phyloP scores from a whole-genome alignment of 2,113 vertebrate genomes.

The Phasianus colchicus region DNA sequence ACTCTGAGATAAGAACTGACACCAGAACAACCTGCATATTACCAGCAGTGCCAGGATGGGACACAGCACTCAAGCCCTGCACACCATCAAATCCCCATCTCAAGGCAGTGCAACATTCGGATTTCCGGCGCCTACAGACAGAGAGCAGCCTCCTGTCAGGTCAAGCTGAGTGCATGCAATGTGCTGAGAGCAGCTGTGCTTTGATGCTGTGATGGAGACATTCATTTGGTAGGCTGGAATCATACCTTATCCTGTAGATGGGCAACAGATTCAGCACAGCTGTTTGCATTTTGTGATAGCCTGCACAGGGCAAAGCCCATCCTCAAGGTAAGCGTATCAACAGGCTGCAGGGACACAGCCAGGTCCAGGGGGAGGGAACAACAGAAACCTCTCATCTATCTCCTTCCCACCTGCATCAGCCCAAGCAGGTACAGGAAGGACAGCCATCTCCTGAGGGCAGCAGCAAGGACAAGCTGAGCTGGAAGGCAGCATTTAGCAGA shows the following conservation, averaged over 20 bases:
- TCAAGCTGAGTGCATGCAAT: neutral
- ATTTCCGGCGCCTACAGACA: neutral
- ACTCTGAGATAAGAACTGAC: neutral
- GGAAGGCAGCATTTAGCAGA: neutral
- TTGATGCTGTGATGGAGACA: neutral
- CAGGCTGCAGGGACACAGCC: neutral
- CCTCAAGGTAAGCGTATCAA: neutral
- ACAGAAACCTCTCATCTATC: neutral
- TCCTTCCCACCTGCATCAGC: neutral
- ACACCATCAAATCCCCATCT: fast-evolving
- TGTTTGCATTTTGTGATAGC: neutral
- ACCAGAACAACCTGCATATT: fast-evolving
- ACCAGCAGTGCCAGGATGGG: neutral
- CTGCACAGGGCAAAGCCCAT: neutral
- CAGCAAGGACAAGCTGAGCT: neutral
- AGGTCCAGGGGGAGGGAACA: neutral
- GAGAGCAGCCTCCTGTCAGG: neutral
- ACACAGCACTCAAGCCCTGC: neutral
- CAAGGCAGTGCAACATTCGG: neutral
- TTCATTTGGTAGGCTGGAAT: neutral
- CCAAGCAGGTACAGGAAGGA: neutral
- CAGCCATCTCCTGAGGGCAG: neutral
- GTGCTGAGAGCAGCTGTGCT: neutral
- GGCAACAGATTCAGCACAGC: neutral
- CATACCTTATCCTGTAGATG: neutral